Evolutionary conservation across 2,888 invertebrate species (phyloP), one percentile per base, ranked within the genome.

Genomic region (Periphyllus acericola): DNA sequence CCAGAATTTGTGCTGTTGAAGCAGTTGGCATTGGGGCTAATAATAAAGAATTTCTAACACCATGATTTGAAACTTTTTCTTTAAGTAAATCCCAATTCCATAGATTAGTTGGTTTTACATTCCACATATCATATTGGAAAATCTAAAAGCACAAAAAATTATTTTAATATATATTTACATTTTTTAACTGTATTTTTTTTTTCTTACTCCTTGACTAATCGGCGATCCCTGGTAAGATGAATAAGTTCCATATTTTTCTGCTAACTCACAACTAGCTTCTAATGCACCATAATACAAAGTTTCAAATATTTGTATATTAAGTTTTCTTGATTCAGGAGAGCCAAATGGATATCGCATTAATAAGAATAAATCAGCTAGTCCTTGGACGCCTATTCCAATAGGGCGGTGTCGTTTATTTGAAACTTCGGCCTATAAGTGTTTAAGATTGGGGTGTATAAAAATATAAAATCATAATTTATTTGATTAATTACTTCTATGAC

Each of bases 1-100:
- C 99, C 76, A 99, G 94, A 91, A 99, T 99, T 92, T 99, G 99
- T 4, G 99, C 99, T 0, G 99, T 99, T 1, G 99, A 98, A 17
- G 99, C 99, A 9, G 99, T 99, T 0, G 99, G 99, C 99, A 99
- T 99, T 0, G 99, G 99, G 0, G 99, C 99, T 89, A 99, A 90
- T 34, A 99, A 93, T 52, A 99, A 93, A 3, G 98, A 98, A 92
- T 99, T 99, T 88, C 99, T 93, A 0, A 99, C 93, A 19, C 99
- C 99, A 92, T 97, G 94, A 92, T 95, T 93, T 0, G 96, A 94
- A 90, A 99, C 98, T 91, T 96, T 96, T 81, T 93, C 93, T 92
- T 97, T 97, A 32, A 99, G 93, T 14, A 91, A 92, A 2, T 92
- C 91, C 99, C 99, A 99, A 91, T 99, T 94, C 96, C 98, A 98